phyloP scores from a whole-genome alignment of 2,113 vertebrate species.

The Danionella cerebrum region DNA sequence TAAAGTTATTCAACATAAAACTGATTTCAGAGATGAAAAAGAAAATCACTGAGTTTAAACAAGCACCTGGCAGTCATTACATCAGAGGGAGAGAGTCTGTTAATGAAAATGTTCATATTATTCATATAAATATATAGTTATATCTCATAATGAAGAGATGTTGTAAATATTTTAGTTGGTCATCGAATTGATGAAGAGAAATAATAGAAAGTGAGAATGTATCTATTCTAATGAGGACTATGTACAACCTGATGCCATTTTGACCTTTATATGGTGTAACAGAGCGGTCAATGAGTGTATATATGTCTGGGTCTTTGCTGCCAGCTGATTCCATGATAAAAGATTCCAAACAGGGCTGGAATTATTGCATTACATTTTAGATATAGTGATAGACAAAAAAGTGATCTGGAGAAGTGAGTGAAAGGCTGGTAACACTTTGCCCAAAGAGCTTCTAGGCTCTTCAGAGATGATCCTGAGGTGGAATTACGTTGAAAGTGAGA shows the following conservation, averaged over 20 bases:
- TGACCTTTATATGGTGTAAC: background rate
- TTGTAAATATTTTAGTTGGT: too few relatives aligned
- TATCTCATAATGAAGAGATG: too few relatives aligned
- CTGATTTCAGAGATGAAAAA: conserved; percentile 63
- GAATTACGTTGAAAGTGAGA: too few relatives aligned
- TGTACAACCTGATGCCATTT: background rate
- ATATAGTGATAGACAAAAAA: background rate
- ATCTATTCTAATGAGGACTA: background rate
- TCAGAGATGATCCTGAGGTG: too few relatives aligned
- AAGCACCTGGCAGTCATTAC: conserved; percentile 39
- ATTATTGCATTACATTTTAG: conserved; percentile 1
- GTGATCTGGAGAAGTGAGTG: background rate
- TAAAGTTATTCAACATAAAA: conserved; percentile 60
- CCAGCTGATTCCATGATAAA: conserved; percentile 19
- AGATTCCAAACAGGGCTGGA: conserved; percentile 11
- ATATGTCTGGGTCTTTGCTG: background rate
- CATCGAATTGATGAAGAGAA: background rate
- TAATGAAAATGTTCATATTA: background rate
- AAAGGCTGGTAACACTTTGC: too few relatives aligned
- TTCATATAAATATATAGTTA: too few relatives aligned
- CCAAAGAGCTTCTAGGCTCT: too few relatives aligned
- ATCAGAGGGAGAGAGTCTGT: background rate
- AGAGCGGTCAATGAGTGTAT: background rate
- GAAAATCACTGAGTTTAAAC: conserved; percentile 61
- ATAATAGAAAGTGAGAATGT: background rate